Percentiles rank a stretch among this genome's conserved stretches.
phyloP scores from a whole-genome alignment of 1,140 invertebrate genomes.

The Rhyacophila brunnea region DNA sequence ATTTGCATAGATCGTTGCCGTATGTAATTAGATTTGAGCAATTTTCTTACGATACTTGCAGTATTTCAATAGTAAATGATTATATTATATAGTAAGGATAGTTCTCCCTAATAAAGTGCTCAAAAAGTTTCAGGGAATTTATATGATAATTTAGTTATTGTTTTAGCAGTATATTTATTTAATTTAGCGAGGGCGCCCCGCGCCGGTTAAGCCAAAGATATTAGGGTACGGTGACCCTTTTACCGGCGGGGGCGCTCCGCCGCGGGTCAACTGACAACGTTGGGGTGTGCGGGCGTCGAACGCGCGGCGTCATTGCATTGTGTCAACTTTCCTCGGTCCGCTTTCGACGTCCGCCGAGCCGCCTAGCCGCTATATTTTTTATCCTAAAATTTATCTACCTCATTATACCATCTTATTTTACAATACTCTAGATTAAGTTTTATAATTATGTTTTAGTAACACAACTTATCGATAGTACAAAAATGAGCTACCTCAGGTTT shows the following conservation, averaged over 20 bases:
- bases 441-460: conserved; percentile 36
- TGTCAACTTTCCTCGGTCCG: too few species aligned
- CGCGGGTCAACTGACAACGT: conserved; percentile 33
- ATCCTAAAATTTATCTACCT: conserved; percentile 55
- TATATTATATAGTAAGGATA: conserved; percentile 35
- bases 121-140: conserved; percentile 34
- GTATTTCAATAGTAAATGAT: conserved; percentile 35
- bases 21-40: conserved; percentile 21
- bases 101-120: conserved; percentile 36
- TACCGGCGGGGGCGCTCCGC: conserved; percentile 48
- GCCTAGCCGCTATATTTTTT: conserved; percentile 42
- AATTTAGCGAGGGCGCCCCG: conserved; percentile 31
- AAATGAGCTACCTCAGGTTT: conserved; percentile 55
- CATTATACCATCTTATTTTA: conserved; percentile 38
- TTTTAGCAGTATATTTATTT: conserved; percentile 32
- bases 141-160: conserved; percentile 32
- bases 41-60: conserved; percentile 32
- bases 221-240: conserved; percentile 55
- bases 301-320: too few species aligned
- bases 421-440: conserved; percentile 37
- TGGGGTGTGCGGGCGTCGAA: conserved; percentile 25
- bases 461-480: conserved; percentile 50
- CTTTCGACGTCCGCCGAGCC: conserved; percentile 26
- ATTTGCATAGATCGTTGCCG: conserved; percentile 10
- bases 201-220: conserved; percentile 58